These are phyloP conservation scores for Coregonus sp. DNA, from an alignment of 2,797 vertebrate species.

Conservation along the genomic window DNA sequence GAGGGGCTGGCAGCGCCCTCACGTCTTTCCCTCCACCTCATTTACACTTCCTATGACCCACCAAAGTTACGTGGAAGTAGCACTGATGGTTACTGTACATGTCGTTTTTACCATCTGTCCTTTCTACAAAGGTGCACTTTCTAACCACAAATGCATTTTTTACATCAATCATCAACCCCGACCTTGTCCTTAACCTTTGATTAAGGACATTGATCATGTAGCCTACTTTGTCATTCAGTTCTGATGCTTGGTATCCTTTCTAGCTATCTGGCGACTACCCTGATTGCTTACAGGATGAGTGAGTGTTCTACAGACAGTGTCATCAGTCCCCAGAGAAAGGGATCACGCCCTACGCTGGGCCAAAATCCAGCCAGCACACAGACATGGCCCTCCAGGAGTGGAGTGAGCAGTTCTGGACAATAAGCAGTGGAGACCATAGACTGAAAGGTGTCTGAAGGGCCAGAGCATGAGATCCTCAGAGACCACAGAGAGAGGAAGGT, in stretches of 20 bases:
- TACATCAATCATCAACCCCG: not conserved
- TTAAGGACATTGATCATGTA: not conserved
- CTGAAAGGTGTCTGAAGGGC: not conserved
- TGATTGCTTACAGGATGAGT: not conserved
- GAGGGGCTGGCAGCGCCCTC: not conserved
- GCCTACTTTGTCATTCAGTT: not conserved
- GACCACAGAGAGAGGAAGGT: not conserved
- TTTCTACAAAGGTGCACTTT: too few relatives aligned
- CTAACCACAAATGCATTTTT: not conserved
- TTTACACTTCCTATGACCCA: slow-evolving; percentile 7
- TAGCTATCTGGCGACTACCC: not conserved
- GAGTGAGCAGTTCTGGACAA: not conserved
- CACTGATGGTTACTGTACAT: not conserved
- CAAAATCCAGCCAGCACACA: too few relatives aligned
- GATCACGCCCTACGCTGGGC: not conserved
- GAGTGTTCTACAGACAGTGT: not conserved
- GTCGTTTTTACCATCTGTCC: too few relatives aligned
- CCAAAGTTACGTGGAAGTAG: not conserved
- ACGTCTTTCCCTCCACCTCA: slow-evolving; percentile 5
- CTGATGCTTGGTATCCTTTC: not conserved
- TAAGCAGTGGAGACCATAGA: not conserved
- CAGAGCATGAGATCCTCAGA: not conserved
- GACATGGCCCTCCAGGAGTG: not conserved
- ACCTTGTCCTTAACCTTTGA: not conserved
- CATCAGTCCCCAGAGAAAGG: not conserved